Base-by-base conservation (phyloP, 23 tunicate species). In the Trididemnum nubilum region DNA sequence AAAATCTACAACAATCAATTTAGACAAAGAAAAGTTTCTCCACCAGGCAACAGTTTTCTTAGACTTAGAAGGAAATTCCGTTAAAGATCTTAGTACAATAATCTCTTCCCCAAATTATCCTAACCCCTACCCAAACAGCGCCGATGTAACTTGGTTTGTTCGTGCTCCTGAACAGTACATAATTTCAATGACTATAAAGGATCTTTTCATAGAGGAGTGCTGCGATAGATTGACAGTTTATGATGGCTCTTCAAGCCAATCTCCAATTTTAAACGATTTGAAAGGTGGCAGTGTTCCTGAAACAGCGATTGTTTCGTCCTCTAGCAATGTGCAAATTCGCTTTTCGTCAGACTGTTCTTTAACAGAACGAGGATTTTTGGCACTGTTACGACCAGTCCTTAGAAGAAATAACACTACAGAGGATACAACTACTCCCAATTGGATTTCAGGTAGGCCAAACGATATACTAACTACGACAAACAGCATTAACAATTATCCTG, bases 171-270 rank as follows among this genome's bases (percentile, higher is more conserved):
- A 32, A 9, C 15, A 7, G 18, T 12, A 49, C 57, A 49, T 18
- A 49, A 9, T 49, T 12, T 49, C 57, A 9, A 9, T 49, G 57
- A 49, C 15, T 9, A 49, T 34, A 7, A 15, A 15, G 12, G 76
- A 70, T 33, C n/a, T 70, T 9, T 37, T 28, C 5, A 22, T 70
- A 18, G 76, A 70, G 33, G 19, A 15, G 7, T 70, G 76, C 33
- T 70, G 76, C 39, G 76, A 70, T 32, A 29, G 22, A 34, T 19
- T 70, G n/a, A 15, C n/a, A 9, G n/a, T 70, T 70, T 70, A 70
- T 38, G 40, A 70, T 38, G 76, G 76, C 25, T 63, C 19, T 49
- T 49, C 57, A 49, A 49, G 18, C 57, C 18, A 9, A 9, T 49
- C 18, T 49, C 12, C 57, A 49, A 18, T 49, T 12, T 18, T 49